Percentiles rank a stretch among this genome's conserved stretches.
phyloP scores from a whole-genome alignment of 1,140 invertebrate species.

The Nomia melanderi region DNA sequence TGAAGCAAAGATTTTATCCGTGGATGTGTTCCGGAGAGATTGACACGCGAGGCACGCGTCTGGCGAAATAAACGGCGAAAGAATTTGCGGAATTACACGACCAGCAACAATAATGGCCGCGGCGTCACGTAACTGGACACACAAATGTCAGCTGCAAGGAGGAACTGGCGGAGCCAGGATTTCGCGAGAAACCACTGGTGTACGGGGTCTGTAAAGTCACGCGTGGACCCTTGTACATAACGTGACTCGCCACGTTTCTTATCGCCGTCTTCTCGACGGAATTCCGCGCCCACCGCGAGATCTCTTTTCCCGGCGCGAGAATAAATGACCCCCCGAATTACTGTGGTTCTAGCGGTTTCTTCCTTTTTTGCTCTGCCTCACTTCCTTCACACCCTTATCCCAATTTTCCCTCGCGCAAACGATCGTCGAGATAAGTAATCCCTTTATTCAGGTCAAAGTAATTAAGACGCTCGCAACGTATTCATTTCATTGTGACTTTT shows the following conservation, averaged over 20 bases:
- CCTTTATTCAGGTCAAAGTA: slow-evolving; percentile 19
- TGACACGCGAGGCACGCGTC: not conserved
- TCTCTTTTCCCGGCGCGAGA: slow-evolving; percentile 30
- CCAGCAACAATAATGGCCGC: not conserved
- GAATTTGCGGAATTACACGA: slow-evolving; percentile 6
- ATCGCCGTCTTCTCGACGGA: slow-evolving; percentile 16
- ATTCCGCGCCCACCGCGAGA: not conserved
- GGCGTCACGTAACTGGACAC: slow-evolving; percentile 15
- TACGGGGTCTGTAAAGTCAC: slow-evolving; percentile 7
- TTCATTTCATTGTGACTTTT: not conserved
- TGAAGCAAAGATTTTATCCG: no score
- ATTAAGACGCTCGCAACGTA: slow-evolving; percentile 5
- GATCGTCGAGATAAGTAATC: slow-evolving; percentile 17
- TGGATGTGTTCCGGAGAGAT: no score
- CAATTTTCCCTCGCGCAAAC: not conserved
- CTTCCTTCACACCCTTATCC: no score
- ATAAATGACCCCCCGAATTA: slow-evolving; percentile 37
- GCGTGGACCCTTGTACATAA: not conserved
- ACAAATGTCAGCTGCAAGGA: slow-evolving; percentile 1
- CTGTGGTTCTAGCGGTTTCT: not conserved
- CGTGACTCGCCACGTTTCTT: slow-evolving; percentile 27
- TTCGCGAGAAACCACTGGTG: not conserved
- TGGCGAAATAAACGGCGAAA: not conserved
- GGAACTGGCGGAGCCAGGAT: not conserved
- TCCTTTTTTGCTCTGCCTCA: no score